Base-by-base conservation (phyloP, 2,888 invertebrate species). In the Mamestra brassicae region DNA sequence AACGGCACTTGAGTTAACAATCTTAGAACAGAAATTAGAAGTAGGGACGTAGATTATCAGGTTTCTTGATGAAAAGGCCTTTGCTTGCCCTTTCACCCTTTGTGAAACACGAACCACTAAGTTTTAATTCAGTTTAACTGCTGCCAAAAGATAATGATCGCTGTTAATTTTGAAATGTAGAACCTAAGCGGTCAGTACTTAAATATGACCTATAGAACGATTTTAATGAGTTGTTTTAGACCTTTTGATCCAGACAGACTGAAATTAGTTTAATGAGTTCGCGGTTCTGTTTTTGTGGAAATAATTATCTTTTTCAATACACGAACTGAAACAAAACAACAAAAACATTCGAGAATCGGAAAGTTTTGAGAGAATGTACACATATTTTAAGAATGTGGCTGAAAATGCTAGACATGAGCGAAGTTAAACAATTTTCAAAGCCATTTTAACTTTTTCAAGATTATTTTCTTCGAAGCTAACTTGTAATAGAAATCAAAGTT, bases 401-500 rank as follows among this genome's bases (percentile, higher is more conserved):
- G 66, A 66, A 71, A 80, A 81, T 52, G 54, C 58, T 83, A 83
- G 70, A 64, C 81, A 64, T 81, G 57, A 61, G 63, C 58, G 17
- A 84, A 81, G 34, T 74, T 67, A 75, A 81, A 75, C 81, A 74
- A 84, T 84, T 66, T 80, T 62, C 61, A 52, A 63, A 81, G 67
- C 68, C 70, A 85, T 76, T 81, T 72, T 63, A 85, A 85, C 82
- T 82, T 74, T 64, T 76, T 74, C 74, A 63, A 71, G 68, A 81
- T 82, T 68, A 82, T 75, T 78, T 85, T 74, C 79, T 65, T 76
- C 60, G 64, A 50, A 72, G 60, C 61, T 52, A 68, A 84, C 63
- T 73, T 66, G 47, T 70, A 77, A 77, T 75, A 86, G 81, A 75
- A 86, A 84, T 84, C 84, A 76, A 80, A 84, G 73, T 80, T 74